Base-by-base conservation (phyloP, 2,888 invertebrate genomes). In the Apantesis nais region DNA sequence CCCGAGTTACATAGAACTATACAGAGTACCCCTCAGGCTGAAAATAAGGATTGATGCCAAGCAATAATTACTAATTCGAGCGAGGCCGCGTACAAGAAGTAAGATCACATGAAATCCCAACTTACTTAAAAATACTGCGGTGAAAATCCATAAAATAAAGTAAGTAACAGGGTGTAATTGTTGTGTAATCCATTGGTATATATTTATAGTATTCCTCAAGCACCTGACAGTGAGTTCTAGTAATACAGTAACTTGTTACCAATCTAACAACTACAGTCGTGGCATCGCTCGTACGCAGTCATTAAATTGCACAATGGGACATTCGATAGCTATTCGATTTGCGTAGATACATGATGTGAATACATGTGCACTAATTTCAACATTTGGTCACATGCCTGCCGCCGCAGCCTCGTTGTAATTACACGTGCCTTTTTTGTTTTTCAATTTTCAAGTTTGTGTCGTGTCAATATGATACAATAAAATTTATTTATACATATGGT, bases 261-360 rank as follows among this genome's bases (percentile, higher is more conserved):
- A 84, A 86, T 85, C 79, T 83, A 85, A 84, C 86, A 82, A 83
- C 84, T 83, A 80, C 85, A 79, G 76, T 78, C 80, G 78, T 70
- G 62, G 62, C 64, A 55, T 66, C 41, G 48, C n/a, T 66, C 72
- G 81, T 76, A 75, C 83, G 78, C 77, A 81, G 82, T 84, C 89
- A 88, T 90, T 88, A 87, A 83, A 83, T 92, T 92, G 88, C 92
- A 92, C 92, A 92, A 92, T 92, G 86, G 90, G 82, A 84, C 89
- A 91, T 89, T 90, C 84, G 88, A 86, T 84, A 84, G 82, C 85
- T 84, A 84, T 85, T 81, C 87, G 88, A 88, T 90, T 91, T 89
- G 85, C 89, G 82, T 85, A 81, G 83, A 81, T 83, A 88, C 89
- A 88, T 88, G 88, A 84, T 79, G 80, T 76, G 91, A 90, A 91